Conservation (phyloP, 2,888 invertebrate genomes). For the Eurois occulta region DNA sequence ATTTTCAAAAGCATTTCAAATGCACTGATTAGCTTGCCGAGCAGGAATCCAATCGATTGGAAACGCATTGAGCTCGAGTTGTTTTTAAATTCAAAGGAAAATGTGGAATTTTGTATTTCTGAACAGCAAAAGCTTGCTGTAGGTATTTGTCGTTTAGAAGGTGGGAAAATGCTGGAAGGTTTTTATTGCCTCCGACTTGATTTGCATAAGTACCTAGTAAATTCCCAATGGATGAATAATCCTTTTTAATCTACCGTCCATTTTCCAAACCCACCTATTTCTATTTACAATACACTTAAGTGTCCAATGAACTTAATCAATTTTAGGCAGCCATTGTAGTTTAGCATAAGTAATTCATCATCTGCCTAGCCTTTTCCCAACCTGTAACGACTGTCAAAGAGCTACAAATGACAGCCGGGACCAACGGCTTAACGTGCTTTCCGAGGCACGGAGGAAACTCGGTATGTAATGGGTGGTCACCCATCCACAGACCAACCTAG, state of each 20-base stretch:
- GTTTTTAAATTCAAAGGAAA: slow-evolving; percentile 39
- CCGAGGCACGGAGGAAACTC: too few species aligned
- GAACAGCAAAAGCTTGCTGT: too few species aligned
- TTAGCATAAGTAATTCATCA: neutral
- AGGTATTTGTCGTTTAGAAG: neutral
- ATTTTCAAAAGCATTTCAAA: slow-evolving; percentile 28
- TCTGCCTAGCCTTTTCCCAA: too few species aligned
- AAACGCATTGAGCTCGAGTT: slow-evolving; percentile 39
- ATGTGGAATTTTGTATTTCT: neutral
- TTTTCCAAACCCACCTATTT: neutral
- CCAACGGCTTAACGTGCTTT: too few species aligned
- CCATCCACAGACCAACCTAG: too few species aligned
- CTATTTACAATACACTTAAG: neutral
- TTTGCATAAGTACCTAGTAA: neutral
- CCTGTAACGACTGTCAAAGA: too few species aligned
- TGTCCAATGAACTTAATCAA: neutral
- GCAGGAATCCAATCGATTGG: slow-evolving; percentile 42
- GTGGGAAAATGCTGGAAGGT: too few species aligned
- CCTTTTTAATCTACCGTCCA: neutral
- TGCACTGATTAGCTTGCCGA: slow-evolving; percentile 36
- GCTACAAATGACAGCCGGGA: too few species aligned
- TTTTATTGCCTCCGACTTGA: neutral
- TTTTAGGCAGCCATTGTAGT: too few species aligned
- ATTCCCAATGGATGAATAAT: neutral
- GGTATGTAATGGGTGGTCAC: too few species aligned